Base-by-base conservation (phyloP, 2,797 vertebrate genomes). In the Epinephelus awoara region DNA sequence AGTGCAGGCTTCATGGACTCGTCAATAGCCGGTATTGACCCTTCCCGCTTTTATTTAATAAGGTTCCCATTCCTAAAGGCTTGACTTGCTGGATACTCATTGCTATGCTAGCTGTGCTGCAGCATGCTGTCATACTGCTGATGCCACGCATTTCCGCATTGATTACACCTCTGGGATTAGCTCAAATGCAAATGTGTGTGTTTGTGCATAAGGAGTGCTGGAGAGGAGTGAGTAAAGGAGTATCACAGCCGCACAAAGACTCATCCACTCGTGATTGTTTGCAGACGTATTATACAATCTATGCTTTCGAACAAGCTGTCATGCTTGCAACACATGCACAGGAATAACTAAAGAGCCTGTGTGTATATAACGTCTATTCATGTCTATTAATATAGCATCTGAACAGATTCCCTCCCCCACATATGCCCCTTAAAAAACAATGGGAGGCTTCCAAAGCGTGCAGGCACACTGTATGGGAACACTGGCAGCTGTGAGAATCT, bases 31-130 rank as follows among this genome's bases (percentile, higher is more conserved):
- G 82, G 76, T 94, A 96, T 96, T 95, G 94, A 96, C 88, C 93
- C 80, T 90, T 92, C 85, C 89, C 79, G 83, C 87, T 95, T 94
- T 95, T 95, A 95, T 96, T 96, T 93, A 95, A 95, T 93, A 94
- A 89, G 77, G 88, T 91, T 94, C 89, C 80, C 84, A 82, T 92
- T 95, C 86, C 82, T 79, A 40, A 42, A 71, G 83, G 85, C 83
- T 85, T 82, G 89, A 89, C 91, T 93, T 92, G 82, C 86, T 67
- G 76, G 67, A 61, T 73, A 46, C 88, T 90, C 93, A 92, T 94
- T 92, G 89, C 91, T 89, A 95, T 94, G 91, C 93, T 89, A 79
- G 81, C 66, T 40, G 69, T 64, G 83, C 79, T 74, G 91, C 91
- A 82, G 89, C 84, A 64, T 89, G 88, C 91, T 85, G 90, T 91